Percentiles rank a stretch among this genome's conserved stretches.
These are phyloP conservation scores for Camelus bactrianus DNA, from an alignment of 2,113 vertebrate species.

Conservation along the genomic window DNA sequence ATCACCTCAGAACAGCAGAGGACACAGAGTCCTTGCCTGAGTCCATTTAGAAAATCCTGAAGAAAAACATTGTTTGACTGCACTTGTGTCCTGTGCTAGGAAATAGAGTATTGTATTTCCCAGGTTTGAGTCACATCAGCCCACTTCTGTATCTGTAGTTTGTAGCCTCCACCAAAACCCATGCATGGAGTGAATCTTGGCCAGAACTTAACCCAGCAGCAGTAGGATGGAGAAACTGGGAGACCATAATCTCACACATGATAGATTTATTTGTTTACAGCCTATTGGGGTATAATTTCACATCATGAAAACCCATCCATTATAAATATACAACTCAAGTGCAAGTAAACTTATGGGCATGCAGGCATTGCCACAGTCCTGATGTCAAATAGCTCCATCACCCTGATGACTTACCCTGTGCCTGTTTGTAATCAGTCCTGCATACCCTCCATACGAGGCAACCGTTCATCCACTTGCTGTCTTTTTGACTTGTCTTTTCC, in stretches of 20 bases:
- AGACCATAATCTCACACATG: neutral
- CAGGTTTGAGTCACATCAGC: neutral
- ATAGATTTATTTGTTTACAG: neutral
- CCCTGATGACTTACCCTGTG: rapidly evolving
- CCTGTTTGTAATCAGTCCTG: neutral
- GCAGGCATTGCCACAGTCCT: neutral
- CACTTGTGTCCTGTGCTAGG: neutral
- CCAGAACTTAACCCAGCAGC: neutral
- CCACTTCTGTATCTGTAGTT: neutral
- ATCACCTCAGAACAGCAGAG: neutral
- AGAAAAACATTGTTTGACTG: neutral
- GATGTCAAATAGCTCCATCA: neutral
- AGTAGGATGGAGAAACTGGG: no score
- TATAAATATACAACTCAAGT: neutral
- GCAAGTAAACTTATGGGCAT: neutral
- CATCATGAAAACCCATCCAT: neutral
- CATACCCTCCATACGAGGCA: neutral
- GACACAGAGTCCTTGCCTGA: neutral
- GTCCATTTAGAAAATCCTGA: neutral
- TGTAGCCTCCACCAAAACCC: neutral
- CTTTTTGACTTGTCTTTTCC: neutral
- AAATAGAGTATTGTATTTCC: neutral
- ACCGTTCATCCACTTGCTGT: neutral
- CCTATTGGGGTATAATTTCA: neutral
- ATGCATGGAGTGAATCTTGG: neutral